These are phyloP conservation scores for Battus philenor DNA, from an alignment of 1,140 invertebrate species.

Conservation along the genomic window DNA sequence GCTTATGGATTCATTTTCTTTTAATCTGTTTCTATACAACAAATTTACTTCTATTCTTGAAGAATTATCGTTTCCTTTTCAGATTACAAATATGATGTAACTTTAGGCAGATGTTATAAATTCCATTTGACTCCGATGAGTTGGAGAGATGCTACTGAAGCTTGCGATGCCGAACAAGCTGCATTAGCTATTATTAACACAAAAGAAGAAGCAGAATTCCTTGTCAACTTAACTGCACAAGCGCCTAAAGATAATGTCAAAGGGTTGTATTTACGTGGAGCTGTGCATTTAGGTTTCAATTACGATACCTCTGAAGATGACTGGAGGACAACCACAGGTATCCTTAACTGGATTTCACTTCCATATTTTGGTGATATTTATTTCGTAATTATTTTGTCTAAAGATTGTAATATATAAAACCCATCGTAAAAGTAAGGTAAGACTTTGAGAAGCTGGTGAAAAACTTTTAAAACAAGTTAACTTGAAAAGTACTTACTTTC, in stretches of 20 bases:
- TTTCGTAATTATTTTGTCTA: too few relatives aligned
- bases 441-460: too few relatives aligned
- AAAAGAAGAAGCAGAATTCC: slow-evolving; percentile 27
- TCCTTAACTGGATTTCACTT: neutral
- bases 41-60: too few relatives aligned
- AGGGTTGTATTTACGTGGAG: slow-evolving; percentile 6
- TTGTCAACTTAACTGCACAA: slow-evolving; percentile 22
- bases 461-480: too few relatives aligned
- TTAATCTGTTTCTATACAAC: too few relatives aligned
- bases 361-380: too few relatives aligned
- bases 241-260: slow-evolving; percentile 25
- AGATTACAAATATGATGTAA: slow-evolving; percentile 30
- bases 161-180: slow-evolving; percentile 37
- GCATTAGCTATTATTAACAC: slow-evolving; percentile 43
- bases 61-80: too few relatives aligned
- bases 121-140: slow-evolving; percentile 35
- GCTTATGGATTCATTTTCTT: too few relatives aligned
- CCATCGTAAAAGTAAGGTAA: too few relatives aligned
- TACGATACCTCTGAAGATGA: slow-evolving; percentile 6
- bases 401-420: too few relatives aligned
- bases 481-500: too few relatives aligned
- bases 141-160: slow-evolving; percentile 36
- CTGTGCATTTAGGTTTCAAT: slow-evolving; percentile 4
- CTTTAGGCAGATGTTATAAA: slow-evolving; percentile 40
- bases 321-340: slow-evolving; percentile 8